phyloP scores from a whole-genome alignment of 2,888 invertebrate genomes.

The Pyrocoelia pectoralis region DNA sequence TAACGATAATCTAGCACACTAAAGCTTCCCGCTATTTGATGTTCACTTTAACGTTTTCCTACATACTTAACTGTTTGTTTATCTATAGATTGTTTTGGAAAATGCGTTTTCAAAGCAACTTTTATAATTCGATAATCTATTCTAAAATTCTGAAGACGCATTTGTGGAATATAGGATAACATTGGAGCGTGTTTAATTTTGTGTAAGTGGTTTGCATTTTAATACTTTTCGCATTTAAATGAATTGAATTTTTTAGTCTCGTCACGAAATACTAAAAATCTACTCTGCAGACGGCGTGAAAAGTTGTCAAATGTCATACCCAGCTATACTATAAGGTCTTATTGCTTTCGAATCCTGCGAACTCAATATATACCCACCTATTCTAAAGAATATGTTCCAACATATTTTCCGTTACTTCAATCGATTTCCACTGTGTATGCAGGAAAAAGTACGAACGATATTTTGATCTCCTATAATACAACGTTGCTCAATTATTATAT shows the following conservation, averaged over 20 bases:
- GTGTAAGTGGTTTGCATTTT: too few species aligned
- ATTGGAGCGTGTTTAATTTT: too few species aligned
- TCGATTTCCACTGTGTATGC: constrained; percentile 16
- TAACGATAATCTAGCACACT: constrained; percentile 49
- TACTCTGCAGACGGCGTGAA: constrained; percentile 41
- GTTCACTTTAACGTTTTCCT: constrained; percentile 29
- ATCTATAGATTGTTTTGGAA: constrained; percentile 4
- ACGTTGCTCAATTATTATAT: constrained; percentile 28
- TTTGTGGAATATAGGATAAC: too few species aligned
- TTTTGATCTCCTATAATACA: constrained; percentile 13
- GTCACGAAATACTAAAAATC: constrained; percentile 45
- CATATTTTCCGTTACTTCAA: constrained; percentile 35
- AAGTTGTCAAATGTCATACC: constrained; percentile 42
- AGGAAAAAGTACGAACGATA: constrained; percentile 2
- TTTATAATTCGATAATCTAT: neutral
- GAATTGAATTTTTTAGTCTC: constrained; percentile 41
- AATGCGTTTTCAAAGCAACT: neutral
- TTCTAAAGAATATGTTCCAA: constrained; percentile 31
- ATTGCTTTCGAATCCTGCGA: constrained; percentile 37
- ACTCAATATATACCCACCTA: constrained; percentile 31
- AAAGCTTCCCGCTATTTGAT: constrained; percentile 42
- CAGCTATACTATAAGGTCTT: constrained; percentile 32
- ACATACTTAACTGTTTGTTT: constrained; percentile 7
- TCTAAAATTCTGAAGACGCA: neutral
- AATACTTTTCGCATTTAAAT: constrained; percentile 20